These are phyloP conservation scores for Chelonus formosanus DNA, from an alignment of 2,888 invertebrate genomes.

Conservation along the genomic window DNA sequence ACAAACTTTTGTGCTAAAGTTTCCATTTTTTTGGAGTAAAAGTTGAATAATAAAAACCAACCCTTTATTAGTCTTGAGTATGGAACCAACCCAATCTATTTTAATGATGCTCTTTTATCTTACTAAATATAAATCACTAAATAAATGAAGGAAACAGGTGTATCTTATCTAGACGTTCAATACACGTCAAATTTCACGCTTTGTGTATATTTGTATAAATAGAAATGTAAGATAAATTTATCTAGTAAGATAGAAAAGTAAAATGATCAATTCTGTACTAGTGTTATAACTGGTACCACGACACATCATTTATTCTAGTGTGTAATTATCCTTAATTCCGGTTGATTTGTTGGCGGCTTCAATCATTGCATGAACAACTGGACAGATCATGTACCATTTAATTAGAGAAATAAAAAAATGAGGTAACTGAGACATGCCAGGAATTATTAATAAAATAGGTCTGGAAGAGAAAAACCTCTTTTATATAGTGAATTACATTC, in stretches of 20 bases:
- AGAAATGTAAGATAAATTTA: no score
- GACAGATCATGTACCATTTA: neutral
- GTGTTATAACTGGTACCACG: conserved; percentile 44
- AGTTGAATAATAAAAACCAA: neutral
- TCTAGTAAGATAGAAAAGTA: conserved; percentile 7
- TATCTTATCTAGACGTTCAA: no score
- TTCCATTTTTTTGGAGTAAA: neutral
- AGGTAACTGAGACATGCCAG: no score
- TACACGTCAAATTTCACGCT: no score
- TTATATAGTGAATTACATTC: no score
- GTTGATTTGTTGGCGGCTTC: conserved; percentile 51
- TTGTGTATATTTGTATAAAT: neutral
- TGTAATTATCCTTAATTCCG: conserved; percentile 58
- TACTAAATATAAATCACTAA: no score
- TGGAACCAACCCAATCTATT: neutral
- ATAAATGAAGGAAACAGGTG: no score
- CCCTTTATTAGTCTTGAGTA: neutral
- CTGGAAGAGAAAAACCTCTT: no score
- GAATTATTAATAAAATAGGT: no score
- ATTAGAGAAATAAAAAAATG: neutral
- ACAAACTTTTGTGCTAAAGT: neutral
- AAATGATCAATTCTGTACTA: conserved; percentile 33
- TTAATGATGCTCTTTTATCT: no score
- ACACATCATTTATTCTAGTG: conserved; percentile 44
- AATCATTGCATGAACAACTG: conserved; percentile 22